phyloP scores from a whole-genome alignment of 1,140 invertebrate genomes.

The Pseudoatta argentina region DNA sequence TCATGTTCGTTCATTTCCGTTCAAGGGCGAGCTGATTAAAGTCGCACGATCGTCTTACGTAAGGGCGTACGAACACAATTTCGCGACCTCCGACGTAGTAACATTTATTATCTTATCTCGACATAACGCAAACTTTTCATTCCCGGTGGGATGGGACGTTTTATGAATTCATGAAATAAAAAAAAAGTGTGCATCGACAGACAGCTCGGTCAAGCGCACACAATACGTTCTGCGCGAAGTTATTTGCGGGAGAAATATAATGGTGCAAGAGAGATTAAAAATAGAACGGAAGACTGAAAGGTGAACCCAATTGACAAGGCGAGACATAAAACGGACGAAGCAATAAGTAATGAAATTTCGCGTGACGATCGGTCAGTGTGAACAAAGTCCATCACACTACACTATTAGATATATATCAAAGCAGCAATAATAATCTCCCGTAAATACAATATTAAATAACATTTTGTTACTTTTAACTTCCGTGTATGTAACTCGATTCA shows the following conservation, averaged over 20 bases:
- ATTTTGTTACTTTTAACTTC: too few species aligned
- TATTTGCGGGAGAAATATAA: background rate
- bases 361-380: background rate
- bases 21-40: slow-evolving; percentile 63
- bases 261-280: slow-evolving; percentile 20
- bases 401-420: too few species aligned
- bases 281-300: background rate
- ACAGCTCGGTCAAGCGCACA: background rate
- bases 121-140: background rate
- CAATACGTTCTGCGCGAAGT: background rate
- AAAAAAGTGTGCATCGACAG: background rate
- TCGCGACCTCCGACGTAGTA: background rate
- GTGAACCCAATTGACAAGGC: slow-evolving; percentile 5
- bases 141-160: background rate
- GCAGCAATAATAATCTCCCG: too few species aligned
- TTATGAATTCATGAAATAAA: slow-evolving; percentile 5
- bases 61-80: slow-evolving; percentile 9
- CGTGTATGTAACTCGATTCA: too few species aligned
- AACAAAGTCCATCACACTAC: slow-evolving; percentile 2
- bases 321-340: background rate
- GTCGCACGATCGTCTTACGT: slow-evolving; percentile 46
- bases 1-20: slow-evolving; percentile 10
- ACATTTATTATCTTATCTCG: slow-evolving; percentile 21
- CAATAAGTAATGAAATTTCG: background rate
- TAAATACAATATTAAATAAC: too few species aligned